A percentile compares a stretch with the other conserved stretches of the same genome.
phyloP scores from a whole-genome alignment of 2,113 vertebrate genomes.

The Brachyhypopomus occidentalis region DNA sequence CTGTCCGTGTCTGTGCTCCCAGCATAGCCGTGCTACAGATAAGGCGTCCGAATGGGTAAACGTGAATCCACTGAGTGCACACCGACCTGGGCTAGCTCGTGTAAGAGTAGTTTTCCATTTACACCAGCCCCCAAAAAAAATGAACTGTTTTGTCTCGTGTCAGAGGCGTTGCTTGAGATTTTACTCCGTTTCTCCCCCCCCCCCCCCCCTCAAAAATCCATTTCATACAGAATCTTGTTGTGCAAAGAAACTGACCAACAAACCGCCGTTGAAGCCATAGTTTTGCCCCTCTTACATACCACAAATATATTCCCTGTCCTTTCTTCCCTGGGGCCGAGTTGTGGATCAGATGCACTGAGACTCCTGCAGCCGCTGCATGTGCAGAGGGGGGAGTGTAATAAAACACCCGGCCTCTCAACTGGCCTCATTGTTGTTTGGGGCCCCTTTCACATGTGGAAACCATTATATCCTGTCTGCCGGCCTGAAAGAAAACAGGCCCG shows the following conservation, averaged over 20 bases:
- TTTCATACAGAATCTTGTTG: background rate
- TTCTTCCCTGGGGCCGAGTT: conserved; percentile 16
- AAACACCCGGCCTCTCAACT: conserved; percentile 52
- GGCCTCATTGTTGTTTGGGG: conserved; percentile 55
- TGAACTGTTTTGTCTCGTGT: no score
- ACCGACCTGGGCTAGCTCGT: background rate
- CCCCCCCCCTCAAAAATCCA: background rate
- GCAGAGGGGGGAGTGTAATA: conserved; percentile 49
- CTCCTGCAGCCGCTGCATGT: conserved; percentile 9
- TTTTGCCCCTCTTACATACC: conserved; percentile 30
- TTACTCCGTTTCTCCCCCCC: background rate
- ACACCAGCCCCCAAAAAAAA: background rate
- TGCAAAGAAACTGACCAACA: conserved; percentile 4
- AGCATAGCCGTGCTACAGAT: conserved; percentile 18
- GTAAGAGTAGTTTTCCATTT: background rate
- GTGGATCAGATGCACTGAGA: conserved; percentile 39
- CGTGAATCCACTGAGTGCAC: background rate
- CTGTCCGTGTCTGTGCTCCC: background rate
- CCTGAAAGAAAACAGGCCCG: conserved; percentile 70
- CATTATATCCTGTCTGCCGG: conserved; percentile 80
- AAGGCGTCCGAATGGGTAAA: background rate
- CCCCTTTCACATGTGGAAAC: conserved; percentile 76
- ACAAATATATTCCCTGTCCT: conserved; percentile 22
- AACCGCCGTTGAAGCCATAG: conserved; percentile 12
- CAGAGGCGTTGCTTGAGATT: no score